These are phyloP conservation scores for Cynaeus angustus DNA, from an alignment of 2,888 invertebrate species.

Conservation along the genomic window DNA sequence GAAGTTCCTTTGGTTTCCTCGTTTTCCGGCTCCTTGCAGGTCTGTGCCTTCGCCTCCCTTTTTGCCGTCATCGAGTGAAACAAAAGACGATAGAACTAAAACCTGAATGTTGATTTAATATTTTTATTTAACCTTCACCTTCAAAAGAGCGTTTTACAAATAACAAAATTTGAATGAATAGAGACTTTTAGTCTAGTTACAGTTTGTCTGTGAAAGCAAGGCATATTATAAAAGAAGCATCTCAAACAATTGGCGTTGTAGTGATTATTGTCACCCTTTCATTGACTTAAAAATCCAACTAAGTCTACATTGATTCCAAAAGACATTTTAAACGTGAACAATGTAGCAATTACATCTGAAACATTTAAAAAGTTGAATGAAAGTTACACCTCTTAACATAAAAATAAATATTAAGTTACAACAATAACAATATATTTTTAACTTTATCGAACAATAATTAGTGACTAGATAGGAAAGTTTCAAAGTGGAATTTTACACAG, in stretches of 20 bases:
- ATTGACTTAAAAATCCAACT: conserved; percentile 51
- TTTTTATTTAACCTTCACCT: conserved; percentile 56
- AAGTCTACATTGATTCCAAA: conserved; percentile 41
- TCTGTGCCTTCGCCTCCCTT: no score
- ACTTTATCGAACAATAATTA: conserved; percentile 56
- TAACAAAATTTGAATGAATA: conserved; percentile 42
- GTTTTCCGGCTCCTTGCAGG: no score
- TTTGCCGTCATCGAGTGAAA: no score
- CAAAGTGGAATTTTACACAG: conserved; percentile 53
- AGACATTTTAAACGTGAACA: conserved; percentile 49
- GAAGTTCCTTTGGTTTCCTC: no score
- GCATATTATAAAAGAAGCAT: conserved; percentile 41
- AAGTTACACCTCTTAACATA: conserved; percentile 46
- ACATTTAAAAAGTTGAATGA: conserved; percentile 34
- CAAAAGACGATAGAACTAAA: no score
- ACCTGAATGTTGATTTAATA: conserved; percentile 15
- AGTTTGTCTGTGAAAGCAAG: conserved; percentile 39
- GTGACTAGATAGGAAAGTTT: conserved; percentile 58
- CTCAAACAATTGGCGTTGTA: conserved; percentile 55
- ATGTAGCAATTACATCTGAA: conserved; percentile 41
- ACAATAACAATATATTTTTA: conserved; percentile 54
- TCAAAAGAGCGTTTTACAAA: conserved; percentile 51
- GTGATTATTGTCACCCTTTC: conserved; percentile 56
- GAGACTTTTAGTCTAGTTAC: conserved; percentile 22
- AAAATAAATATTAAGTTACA: conserved; percentile 56